A percentile compares a stretch with the other conserved stretches of the same genome.
Evolutionary conservation across 2,888 invertebrate species (phyloP).

Genomic region (Sminthurinus aureus): DNA sequence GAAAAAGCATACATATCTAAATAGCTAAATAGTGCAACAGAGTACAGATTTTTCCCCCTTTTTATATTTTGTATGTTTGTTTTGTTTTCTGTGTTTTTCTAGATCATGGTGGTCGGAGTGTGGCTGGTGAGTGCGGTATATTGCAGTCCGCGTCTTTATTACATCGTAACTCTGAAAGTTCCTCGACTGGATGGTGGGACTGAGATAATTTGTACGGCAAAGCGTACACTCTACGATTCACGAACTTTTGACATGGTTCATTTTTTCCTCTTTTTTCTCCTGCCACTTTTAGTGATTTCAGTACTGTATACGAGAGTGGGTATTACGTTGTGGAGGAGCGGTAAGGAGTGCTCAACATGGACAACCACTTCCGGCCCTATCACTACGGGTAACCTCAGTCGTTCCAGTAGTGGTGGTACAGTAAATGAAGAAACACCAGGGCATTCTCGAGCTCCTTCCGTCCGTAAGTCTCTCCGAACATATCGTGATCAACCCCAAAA

Average conservation of each 20-base stretch:
- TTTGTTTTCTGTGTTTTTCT: background rate
- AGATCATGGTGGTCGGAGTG: conserved; percentile 72
- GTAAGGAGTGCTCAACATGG: conserved; percentile 34
- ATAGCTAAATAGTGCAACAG: too few relatives aligned
- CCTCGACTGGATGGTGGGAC: conserved; percentile 68
- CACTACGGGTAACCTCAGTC: conserved; percentile 10
- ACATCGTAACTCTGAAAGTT: conserved; percentile 70
- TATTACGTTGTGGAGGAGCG: conserved; percentile 77
- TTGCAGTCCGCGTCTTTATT: conserved; percentile 83
- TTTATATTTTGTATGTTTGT: too few relatives aligned
- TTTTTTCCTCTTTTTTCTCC: conserved; percentile 81
- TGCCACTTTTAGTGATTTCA: conserved; percentile 80
- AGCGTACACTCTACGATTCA: conserved; percentile 79
- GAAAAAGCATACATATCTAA: too few relatives aligned
- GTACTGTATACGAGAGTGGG: conserved; percentile 85
- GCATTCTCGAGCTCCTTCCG: conserved; percentile 4
- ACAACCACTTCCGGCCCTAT: background rate
- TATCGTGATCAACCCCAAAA: background rate
- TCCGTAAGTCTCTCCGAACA: background rate
- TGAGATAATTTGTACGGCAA: conserved; percentile 78
- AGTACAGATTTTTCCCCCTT: too few relatives aligned
- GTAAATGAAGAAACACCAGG: conserved; percentile 17
- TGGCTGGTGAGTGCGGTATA: conserved; percentile 85
- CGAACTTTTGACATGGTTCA: conserved; percentile 81
- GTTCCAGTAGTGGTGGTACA: conserved; percentile 23